A percentile compares a stretch with the other conserved stretches of the same genome.
These are phyloP conservation scores for Diplazon laetatorius DNA, from an alignment of 2,888 invertebrate genomes.

Conservation along the genomic window DNA sequence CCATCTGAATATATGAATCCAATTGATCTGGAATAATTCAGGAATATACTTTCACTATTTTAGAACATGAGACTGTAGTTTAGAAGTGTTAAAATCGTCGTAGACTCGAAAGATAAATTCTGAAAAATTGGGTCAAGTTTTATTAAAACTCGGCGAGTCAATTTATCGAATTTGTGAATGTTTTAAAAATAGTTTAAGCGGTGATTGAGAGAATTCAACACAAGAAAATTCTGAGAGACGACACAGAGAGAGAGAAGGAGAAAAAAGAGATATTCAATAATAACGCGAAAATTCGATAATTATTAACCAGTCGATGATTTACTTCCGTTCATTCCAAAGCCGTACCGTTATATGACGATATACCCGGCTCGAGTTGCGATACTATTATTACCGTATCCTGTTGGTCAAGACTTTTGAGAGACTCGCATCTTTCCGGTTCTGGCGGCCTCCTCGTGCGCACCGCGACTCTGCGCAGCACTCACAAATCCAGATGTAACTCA, in stretches of 20 bases:
- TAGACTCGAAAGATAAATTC: too few species aligned
- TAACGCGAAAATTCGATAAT: constrained; percentile 37
- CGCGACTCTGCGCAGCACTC: constrained; percentile 2
- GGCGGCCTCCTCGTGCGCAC: constrained; percentile 22
- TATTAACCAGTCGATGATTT: constrained; percentile 34
- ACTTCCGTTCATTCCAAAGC: constrained; percentile 6
- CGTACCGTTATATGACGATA: constrained; percentile 1
- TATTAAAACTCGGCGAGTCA: too few species aligned
- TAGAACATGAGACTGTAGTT: too few species aligned
- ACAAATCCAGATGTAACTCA: background rate
- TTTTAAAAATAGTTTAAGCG: too few species aligned
- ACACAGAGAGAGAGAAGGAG: background rate
- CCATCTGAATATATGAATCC: too few species aligned
- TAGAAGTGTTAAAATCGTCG: too few species aligned
- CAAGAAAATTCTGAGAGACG: too few species aligned
- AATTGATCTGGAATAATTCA: too few species aligned
- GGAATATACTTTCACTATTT: too few species aligned
- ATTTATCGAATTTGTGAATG: too few species aligned
- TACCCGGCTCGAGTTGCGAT: background rate
- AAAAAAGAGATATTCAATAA: constrained; percentile 30
- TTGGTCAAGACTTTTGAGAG: constrained; percentile 49
- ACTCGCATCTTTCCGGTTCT: constrained; percentile 44
- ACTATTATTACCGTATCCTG: constrained; percentile 44
- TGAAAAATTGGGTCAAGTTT: too few species aligned
- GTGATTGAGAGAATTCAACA: too few species aligned